Evolutionary conservation across 2,797 vertebrate species (phyloP), one percentile per base, ranked within the genome.

Genomic region (Tenualosa thibaudeaui): DNA sequence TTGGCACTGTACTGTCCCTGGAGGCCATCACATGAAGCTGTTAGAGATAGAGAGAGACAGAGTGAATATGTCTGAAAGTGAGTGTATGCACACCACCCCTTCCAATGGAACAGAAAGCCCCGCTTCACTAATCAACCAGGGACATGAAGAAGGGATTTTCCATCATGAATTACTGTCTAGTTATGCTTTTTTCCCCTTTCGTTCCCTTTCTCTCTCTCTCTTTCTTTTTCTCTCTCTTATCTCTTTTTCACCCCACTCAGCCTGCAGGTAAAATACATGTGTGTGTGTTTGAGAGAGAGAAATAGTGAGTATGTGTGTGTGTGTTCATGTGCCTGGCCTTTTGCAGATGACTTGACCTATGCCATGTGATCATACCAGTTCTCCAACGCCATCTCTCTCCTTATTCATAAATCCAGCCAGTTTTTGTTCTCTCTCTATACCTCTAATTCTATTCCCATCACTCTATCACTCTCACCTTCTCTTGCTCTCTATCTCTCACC

Each of bases 151-250:
- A 7, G 88, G 89, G 91, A 89, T 91, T 94, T 95, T 95, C 93
- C 93, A 88, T 89, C 82, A 89, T 93, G 89, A 90, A 91, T 92
- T 86, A 91, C 62, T 92, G 92, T 91, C 88, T 90, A 90, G 88
- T 91, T 89, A 81, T 53, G 82, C 22, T 43, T 60, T 71, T 62
- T 84, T 78, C 84, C 81, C 5, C 60, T 54, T 17, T 37, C 46
- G 58, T 82, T 78, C 75, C 85, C 84, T n/a, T 83, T 84, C 50
- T 68, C 81, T 50, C 53, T 56, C 81, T 26, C 84, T 62, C 58
- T 81, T 81, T 86, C 81, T 65, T 78, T 43, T 10, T 75, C 65
- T 75, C n/a, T 40, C 24, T 53, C 24, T 49, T n/a, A n/a, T 51
- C n/a, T 78, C 37, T 78, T 43, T 75, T 75, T 43, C 15, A 26